A percentile compares a stretch with the other conserved stretches of the same genome.
Evolutionary conservation across 37 sponge, comb jelly and placozoan genomes (phyloP).

Genomic region (Bolinopsis microptera): DNA sequence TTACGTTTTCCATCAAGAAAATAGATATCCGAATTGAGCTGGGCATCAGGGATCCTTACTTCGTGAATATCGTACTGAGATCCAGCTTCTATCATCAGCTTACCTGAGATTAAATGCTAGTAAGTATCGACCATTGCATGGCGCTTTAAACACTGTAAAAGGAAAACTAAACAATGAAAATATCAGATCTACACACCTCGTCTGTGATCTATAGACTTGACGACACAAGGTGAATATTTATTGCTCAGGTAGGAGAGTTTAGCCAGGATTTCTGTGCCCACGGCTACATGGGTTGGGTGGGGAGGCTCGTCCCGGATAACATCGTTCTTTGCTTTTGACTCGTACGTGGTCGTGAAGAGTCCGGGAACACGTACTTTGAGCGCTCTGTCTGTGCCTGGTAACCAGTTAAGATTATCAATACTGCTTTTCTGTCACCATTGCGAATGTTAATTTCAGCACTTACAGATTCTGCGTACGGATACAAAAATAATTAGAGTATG

Average conservation of each 20-base stretch:
- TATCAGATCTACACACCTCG: not conserved
- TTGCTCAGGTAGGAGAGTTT: not conserved
- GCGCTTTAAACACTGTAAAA: too few species aligned
- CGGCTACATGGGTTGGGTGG: not conserved
- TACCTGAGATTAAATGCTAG: slow-evolving; percentile 6
- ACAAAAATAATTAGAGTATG: too few species aligned
- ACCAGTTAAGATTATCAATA: too few species aligned
- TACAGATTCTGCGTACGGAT: too few species aligned
- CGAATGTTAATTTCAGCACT: not conserved
- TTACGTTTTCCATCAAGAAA: slow-evolving; percentile 13
- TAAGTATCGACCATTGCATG: too few species aligned
- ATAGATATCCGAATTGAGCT: slow-evolving; percentile 14
- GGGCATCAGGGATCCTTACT: not conserved
- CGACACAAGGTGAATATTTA: not conserved
- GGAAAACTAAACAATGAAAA: too few species aligned
- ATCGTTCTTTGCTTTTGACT: not conserved
- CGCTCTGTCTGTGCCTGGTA: not conserved
- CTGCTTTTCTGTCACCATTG: not conserved
- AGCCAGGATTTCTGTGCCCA: not conserved
- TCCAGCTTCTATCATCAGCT: not conserved
- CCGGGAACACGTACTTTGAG: not conserved
- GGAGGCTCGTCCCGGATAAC: slow-evolving; percentile 30
- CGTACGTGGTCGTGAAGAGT: not conserved
- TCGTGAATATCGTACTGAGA: not conserved
- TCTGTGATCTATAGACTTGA: not conserved